These are phyloP conservation scores for Oophaga pumilio DNA, from an alignment of 2,113 vertebrate genomes.

Conservation along the genomic window DNA sequence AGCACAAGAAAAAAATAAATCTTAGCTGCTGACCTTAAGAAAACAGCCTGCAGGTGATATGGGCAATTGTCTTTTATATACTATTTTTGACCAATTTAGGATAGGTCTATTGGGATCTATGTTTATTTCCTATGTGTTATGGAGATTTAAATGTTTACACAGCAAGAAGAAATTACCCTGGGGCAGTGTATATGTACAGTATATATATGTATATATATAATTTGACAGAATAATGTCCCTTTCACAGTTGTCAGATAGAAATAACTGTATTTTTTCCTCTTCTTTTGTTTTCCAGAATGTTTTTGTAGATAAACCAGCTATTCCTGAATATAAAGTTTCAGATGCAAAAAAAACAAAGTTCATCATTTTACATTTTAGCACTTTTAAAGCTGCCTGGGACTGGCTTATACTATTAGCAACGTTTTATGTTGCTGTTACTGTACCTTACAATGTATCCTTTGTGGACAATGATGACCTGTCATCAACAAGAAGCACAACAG, in stretches of 20 bases:
- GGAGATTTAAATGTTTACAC: neutral
- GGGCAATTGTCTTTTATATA: neutral
- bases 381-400: constrained; percentile 97
- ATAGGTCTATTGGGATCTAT: neutral
- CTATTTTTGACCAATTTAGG: neutral
- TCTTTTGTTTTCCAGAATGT: constrained; percentile 82
- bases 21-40: neutral
- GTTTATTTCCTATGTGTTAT: neutral
- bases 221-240: neutral
- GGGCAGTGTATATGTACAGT: neutral
- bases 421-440: constrained; percentile 97
- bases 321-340: constrained; percentile 97
- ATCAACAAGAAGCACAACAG: constrained; percentile 92
- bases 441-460: constrained; percentile 97
- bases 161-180: neutral
- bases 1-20: neutral
- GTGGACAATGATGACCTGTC: constrained; percentile 90
- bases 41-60: neutral
- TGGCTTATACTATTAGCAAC: constrained; percentile 96
- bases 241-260: neutral
- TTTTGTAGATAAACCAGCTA: constrained; percentile 91
- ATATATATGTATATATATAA: neutral
- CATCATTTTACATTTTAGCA: constrained; percentile 97
- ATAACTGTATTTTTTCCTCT: constrained; percentile 16
- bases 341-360: constrained; percentile 97